Evolutionary conservation across 2,113 vertebrate species (phyloP).

Genomic region (Aythya baeri): DNA sequence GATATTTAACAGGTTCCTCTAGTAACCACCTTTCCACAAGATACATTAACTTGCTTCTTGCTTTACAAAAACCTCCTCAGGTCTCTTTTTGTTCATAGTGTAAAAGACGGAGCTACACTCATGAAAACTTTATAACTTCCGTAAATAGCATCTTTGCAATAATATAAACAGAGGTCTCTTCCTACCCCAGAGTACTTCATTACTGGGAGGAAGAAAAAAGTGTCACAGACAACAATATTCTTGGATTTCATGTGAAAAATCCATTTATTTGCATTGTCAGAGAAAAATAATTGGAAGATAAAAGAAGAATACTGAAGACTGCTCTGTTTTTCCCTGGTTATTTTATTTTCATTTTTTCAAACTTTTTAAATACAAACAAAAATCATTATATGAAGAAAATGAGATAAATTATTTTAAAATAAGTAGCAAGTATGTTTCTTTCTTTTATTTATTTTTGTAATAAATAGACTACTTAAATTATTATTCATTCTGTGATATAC

Average conservation of each 20-base stretch:
- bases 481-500: neutral
- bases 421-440: neutral
- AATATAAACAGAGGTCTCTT: neutral
- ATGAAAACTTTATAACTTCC: slow-evolving; percentile 1
- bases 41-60: neutral
- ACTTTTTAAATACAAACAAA: neutral
- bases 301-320: neutral
- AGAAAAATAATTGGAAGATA: neutral
- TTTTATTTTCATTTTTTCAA: neutral
- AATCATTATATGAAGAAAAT: neutral
- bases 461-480: neutral
- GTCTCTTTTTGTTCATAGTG: neutral
- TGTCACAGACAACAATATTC: neutral
- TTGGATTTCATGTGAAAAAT: neutral
- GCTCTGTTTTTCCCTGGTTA: neutral
- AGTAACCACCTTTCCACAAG: neutral
- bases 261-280: neutral
- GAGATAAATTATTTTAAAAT: neutral
- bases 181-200: neutral
- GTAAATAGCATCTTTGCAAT: neutral
- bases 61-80: neutral
- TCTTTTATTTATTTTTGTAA: neutral
- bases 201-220: neutral
- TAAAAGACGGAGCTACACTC: neutral
- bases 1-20: neutral